Evolutionary conservation across 2,888 invertebrate genomes (phyloP), one percentile per base, ranked within the genome.

Genomic region (Synanthedon andrenaeformis): DNA sequence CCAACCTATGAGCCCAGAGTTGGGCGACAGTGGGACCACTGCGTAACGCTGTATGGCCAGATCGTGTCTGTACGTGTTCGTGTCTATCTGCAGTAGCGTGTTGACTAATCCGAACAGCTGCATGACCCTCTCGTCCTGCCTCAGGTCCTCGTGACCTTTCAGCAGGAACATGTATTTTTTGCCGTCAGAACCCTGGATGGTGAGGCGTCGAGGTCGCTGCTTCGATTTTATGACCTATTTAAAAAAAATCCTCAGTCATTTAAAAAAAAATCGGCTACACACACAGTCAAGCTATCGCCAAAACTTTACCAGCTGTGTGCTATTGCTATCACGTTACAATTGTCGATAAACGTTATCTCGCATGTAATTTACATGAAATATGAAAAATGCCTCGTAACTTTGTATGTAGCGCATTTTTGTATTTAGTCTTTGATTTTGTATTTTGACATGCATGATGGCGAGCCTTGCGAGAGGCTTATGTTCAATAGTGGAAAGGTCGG

Each of bases 71-170:
- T 96, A 97, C 0, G 99, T 99, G 73, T 97, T 97, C 0, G 97
- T 95, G 83, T 99, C 97, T 61, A 96, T 95, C 49, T 97, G 90
- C 0, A 99, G 89, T 23, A 99, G 82, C 0, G 98, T 98, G 82
- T 99, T 99, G 54, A 99, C 98, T 54, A 99, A 89, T 11, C 99
- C 98, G 78, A 93, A 99, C 19, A 96, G 89, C 79, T 99, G 99
- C 99, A 99, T 99, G 3, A 99, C 99, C 49, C 99, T 89, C 79
- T 99, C 99, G 78, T 99, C 99, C 78, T 99, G 99, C 1, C 99
- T 90, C 58, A 99, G 86, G 88, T 99, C 99, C 83, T 99, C 99
- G 80, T 99, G 99, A 0, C 99, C 99, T 80, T 99, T 99, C 59
- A 99, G 88, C 49, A 99, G 88, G 89, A 99, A 99, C 94, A 96